Base-by-base conservation (phyloP, 2,113 vertebrate genomes). In the Scortum barcoo region DNA sequence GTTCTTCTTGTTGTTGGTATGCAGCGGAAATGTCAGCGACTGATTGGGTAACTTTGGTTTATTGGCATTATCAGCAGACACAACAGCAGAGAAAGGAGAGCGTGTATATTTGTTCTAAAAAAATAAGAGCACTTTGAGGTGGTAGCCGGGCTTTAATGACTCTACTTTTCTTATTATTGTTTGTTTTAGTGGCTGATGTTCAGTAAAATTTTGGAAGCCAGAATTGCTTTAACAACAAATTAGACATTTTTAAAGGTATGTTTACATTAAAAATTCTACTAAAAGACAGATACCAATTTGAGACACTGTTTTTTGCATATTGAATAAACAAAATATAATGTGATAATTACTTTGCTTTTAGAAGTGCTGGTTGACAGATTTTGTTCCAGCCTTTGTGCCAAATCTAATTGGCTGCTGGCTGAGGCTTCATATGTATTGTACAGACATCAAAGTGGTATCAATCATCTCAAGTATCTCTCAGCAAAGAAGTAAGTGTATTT, bases 331-430 rank as follows among this genome's bases (percentile, higher is more conserved):
- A 66, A 24, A 76, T 57, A 68, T 51, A 51, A 51, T 33, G 22
- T 28, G 16, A 2, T 61, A 38, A 51, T 44, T 5, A 72, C 19
- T 61, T 20, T 17, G 20, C 33, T 69, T 69, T 58, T 48, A 38
- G 33, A 38, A 22, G 33, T 20, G 33, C 24, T 57, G 20, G 20
- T 22, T 3, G 22, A 7, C 24, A 30, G 50, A 72, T 42, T 56
- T 22, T 63, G 36, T 63, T 76, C 12, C 7, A 60, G 17, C 38
- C 46, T 84, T 73, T 70, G 11, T 67, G 40, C 46, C 33, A n/a
- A 60, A 71, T 53, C 70, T 36, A 51, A 61, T 13, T 69, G 17
- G 14, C 17, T 70, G n/a, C 20, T 48, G 17, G 20, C 22, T 57
- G 7, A 4, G 28, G n/a, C 48, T 54, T 54, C 4, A 46, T 57